Evolutionary conservation across 2,113 vertebrate genomes (phyloP).

Genomic region (Python bivittatus): DNA sequence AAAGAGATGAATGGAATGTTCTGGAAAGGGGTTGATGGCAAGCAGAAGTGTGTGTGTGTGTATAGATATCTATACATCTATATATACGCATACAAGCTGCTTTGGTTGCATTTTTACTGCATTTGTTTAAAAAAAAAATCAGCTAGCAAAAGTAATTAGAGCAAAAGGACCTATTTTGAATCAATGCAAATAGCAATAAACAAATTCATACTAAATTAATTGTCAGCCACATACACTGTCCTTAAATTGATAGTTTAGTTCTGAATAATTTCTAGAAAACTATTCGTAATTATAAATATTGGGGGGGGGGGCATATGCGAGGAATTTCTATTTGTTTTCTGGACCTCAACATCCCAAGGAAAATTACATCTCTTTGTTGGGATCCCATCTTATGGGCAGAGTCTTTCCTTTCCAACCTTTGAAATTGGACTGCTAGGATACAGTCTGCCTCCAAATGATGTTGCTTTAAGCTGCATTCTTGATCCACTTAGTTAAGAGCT

Average conservation of each 20-base stretch:
- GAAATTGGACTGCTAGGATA: constrained; percentile 43
- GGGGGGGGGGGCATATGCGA: too few species aligned
- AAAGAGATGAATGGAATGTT: constrained; percentile 33
- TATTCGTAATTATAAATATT: constrained; percentile 66
- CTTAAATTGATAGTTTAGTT: constrained; percentile 69
- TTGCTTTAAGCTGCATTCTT: neutral
- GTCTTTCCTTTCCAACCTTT: constrained; percentile 50
- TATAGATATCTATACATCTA: neutral
- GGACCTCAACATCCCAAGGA: constrained; percentile 57
- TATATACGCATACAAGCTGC: neutral
- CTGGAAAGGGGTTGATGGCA: constrained; percentile 40
- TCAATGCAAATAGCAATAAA: constrained; percentile 64
- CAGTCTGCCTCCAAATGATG: constrained; percentile 26
- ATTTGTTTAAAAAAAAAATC: neutral
- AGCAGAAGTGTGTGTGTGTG: constrained; percentile 10
- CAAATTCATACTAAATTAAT: constrained; percentile 68
- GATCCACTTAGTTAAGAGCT: neutral
- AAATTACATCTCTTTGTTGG: constrained; percentile 67
- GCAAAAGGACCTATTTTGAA: constrained; percentile 67
- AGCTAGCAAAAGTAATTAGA: constrained; percentile 55
- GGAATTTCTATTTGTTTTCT: constrained; percentile 72
- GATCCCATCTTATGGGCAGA: constrained; percentile 53
- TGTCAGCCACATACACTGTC: constrained; percentile 69
- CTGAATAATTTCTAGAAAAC: constrained; percentile 63
- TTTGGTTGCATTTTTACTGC: neutral